These are phyloP conservation scores for Noctua janthe DNA, from an alignment of 2,888 invertebrate genomes.

Conservation along the genomic window DNA sequence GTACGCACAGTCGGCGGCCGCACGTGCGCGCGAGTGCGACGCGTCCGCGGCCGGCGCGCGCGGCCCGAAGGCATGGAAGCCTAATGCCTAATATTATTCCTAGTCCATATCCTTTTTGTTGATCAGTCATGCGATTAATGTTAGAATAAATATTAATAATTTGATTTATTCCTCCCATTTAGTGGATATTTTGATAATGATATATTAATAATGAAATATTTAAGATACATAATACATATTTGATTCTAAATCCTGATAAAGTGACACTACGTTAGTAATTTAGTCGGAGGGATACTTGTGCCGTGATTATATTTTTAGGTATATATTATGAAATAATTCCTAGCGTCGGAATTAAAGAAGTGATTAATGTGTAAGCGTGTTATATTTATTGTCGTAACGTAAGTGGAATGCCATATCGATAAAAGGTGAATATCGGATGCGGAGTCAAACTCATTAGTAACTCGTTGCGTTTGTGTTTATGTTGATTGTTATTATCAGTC, in stretches of 20 bases:
- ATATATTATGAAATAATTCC: conserved; percentile 91
- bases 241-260: conserved; percentile 91
- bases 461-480: conserved; percentile 85
- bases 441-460: conserved; percentile 89
- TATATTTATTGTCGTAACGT: conserved; percentile 91
- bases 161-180: conserved; percentile 91
- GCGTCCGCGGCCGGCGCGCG: conserved; percentile 67
- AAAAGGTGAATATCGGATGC: conserved; percentile 89
- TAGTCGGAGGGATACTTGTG: conserved; percentile 91
- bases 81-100: conserved; percentile 90
- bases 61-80: conserved; percentile 84
- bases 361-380: conserved; percentile 91
- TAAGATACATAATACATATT: conserved; percentile 91
- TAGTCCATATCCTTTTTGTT: conserved; percentile 91
- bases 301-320: conserved; percentile 91
- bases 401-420: conserved; percentile 91
- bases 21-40: conserved; percentile 44
- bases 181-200: conserved; percentile 91
- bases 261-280: conserved; percentile 90
- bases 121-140: conserved; percentile 91
- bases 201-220: conserved; percentile 91
- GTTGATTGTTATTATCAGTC: conserved; percentile 83
- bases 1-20: conserved; percentile 3
- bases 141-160: conserved; percentile 90
- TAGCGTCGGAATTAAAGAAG: conserved; percentile 91